Evolutionary conservation across 2,113 vertebrate genomes (phyloP).

Genomic region (Cochlearius cochlearius): DNA sequence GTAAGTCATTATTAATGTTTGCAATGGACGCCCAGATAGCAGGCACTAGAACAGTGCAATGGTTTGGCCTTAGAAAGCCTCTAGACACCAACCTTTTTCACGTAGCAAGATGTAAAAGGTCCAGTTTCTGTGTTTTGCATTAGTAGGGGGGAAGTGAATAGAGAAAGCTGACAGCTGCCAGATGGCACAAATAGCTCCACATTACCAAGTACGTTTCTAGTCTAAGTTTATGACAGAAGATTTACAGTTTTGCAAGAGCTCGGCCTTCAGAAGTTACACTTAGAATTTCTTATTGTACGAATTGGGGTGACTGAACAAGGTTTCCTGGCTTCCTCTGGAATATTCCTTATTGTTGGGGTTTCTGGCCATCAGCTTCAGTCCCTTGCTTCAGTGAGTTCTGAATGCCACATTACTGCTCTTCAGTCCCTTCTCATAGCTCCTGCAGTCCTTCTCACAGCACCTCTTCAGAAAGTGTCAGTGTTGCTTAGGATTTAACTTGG

Average conservation of each 20-base stretch:
- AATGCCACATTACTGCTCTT: neutral
- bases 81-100: slow-evolving; percentile 32
- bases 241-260: slow-evolving; percentile 54
- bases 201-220: slow-evolving; percentile 52
- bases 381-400: neutral
- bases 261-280: slow-evolving; percentile 18
- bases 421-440: neutral
- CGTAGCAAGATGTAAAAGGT: slow-evolving; percentile 22
- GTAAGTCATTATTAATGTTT: slow-evolving; percentile 6
- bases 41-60: neutral
- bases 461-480: neutral
- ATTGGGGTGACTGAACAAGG: neutral
- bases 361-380: neutral
- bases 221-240: slow-evolving; percentile 57
- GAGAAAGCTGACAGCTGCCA: slow-evolving; percentile 66
- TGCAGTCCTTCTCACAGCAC: neutral
- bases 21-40: neutral
- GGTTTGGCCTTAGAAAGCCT: slow-evolving; percentile 49
- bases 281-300: neutral
- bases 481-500: neutral
- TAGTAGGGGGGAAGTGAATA: slow-evolving; percentile 55
- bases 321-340: neutral
- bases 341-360: neutral
- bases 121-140: slow-evolving; percentile 64
- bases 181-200: slow-evolving; percentile 64